phyloP scores from a whole-genome alignment of 2,888 invertebrate genomes.

The Volucella zonaria region DNA sequence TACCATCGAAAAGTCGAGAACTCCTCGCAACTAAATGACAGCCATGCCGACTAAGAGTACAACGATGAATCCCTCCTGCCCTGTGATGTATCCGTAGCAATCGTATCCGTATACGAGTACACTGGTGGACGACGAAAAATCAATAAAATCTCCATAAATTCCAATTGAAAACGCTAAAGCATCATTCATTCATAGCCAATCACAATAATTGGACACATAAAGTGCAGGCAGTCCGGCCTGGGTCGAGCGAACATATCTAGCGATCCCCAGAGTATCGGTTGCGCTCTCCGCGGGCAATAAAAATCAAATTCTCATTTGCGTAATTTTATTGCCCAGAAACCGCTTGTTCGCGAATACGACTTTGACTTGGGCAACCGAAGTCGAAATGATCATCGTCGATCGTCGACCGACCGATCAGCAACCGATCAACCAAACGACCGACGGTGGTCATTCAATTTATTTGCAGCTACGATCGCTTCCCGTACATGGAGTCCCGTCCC shows the following conservation, averaged over 20 bases:
- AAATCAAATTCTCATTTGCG: conserved; percentile 74
- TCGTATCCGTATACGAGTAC: neutral
- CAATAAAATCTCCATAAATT: conserved; percentile 74
- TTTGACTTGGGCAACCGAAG: conserved; percentile 3
- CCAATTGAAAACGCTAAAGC: conserved; percentile 71
- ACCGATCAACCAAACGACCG: conserved; percentile 14
- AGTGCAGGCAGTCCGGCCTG: conserved; percentile 45
- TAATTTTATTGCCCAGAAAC: conserved; percentile 73
- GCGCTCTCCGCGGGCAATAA: conserved; percentile 68
- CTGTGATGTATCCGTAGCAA: neutral
- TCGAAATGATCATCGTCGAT: neutral
- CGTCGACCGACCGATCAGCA: neutral
- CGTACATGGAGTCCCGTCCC: conserved; percentile 55
- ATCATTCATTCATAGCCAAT: conserved; percentile 74
- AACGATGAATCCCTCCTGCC: neutral
- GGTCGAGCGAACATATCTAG: conserved; percentile 11
- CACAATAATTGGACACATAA: conserved; percentile 74
- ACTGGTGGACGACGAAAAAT: conserved; percentile 37
- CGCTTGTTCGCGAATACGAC: conserved; percentile 42
- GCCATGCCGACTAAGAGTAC: conserved; percentile 2
- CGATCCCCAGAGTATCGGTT: conserved; percentile 57
- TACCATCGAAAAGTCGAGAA: conserved; percentile 12
- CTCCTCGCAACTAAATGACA: conserved; percentile 20
- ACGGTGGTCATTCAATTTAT: conserved; percentile 70
- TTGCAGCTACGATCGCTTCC: conserved; percentile 63